These are phyloP conservation scores for Homalodisca vitripennis DNA, from an alignment of 1,140 invertebrate genomes.

Conservation along the genomic window DNA sequence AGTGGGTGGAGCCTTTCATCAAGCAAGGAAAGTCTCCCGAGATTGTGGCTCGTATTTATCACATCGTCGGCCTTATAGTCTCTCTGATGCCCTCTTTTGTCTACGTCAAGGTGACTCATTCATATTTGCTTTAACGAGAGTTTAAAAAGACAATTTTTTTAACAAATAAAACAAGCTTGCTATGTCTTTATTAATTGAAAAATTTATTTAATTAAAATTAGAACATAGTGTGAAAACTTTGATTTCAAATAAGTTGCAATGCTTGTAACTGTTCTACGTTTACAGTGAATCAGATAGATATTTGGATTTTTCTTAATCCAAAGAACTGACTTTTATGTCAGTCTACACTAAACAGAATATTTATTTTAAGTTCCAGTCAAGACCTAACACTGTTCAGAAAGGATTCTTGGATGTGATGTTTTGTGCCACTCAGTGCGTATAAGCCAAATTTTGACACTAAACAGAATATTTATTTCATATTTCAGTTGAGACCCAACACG, in stretches of 20 bases:
- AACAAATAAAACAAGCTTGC: too few species aligned
- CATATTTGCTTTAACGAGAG: too few species aligned
- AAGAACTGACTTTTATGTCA: too few species aligned
- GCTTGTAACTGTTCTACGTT: too few species aligned
- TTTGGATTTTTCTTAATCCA: too few species aligned
- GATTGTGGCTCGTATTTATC: background rate
- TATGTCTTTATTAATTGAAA: too few species aligned
- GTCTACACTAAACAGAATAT: too few species aligned
- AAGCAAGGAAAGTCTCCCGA: background rate
- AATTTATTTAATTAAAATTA: too few species aligned
- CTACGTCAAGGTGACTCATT: slow-evolving; percentile 5
- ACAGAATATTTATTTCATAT: background rate
- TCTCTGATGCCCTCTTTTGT: background rate
- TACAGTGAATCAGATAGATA: too few species aligned
- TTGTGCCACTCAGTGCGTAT: background rate
- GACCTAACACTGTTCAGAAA: slow-evolving; percentile 12
- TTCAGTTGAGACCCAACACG: slow-evolving; percentile 11
- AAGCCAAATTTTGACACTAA: background rate
- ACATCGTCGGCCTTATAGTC: slow-evolving; percentile 1
- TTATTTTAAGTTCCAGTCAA: background rate
- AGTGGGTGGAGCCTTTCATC: background rate
- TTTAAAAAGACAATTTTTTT: too few species aligned
- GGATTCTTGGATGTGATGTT: slow-evolving; percentile 1
- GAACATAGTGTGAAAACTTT: too few species aligned
- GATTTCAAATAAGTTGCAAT: too few species aligned